Base-by-base conservation (phyloP, 2,113 vertebrate genomes). In the Fulmarus glacialis region DNA sequence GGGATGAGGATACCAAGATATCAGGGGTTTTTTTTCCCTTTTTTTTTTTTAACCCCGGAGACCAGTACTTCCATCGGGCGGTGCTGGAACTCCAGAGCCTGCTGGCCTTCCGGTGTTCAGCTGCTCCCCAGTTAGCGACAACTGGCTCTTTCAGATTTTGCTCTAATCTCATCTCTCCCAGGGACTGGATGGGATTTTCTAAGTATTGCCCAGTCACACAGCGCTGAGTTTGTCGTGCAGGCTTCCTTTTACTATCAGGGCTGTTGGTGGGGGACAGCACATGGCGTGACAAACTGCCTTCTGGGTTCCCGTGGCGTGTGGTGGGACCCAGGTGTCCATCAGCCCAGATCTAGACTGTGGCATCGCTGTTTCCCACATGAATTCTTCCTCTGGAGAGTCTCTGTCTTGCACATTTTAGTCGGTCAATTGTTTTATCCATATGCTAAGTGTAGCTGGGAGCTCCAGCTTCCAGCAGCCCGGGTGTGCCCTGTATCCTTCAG, bases 141-240 rank as follows among this genome's bases (percentile, higher is more conserved):
- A 24, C 53, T 27, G 52, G 5, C 62, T 38, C 2, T 38, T 80
- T n/a, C 48, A 80, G 72, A 11, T 68, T 89, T 66, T 72, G 21
- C 67, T 83, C 43, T 87, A 40, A 78, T 89, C 80, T 53, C 36
- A 4, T 45, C 59, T 87, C 53, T 93, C 34, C 29, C 12, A 4
- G 53, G 30, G 20, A 40, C 30, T 60, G 66, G 40, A 18, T 0
- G 3, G 63, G 63, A 47, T 87, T 87, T 89, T 48, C 14, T 4
- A 36, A 43, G 26, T 3, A 7, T 67, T 63, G n/a, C 22, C 20
- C 59, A 32, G n/a, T 26, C 38, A 2, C 0, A 0, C 11, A 32
- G 32, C 2, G 1, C 66, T 75, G 79, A 36, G 5, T 80, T 74
- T 94, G 52, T 88, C 1, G 0, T 45, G 45, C 34, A 27, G 70